Evolutionary conservation across 2,797 vertebrate genomes (phyloP).

Genomic region (Zenarchopterus dispar): DNA sequence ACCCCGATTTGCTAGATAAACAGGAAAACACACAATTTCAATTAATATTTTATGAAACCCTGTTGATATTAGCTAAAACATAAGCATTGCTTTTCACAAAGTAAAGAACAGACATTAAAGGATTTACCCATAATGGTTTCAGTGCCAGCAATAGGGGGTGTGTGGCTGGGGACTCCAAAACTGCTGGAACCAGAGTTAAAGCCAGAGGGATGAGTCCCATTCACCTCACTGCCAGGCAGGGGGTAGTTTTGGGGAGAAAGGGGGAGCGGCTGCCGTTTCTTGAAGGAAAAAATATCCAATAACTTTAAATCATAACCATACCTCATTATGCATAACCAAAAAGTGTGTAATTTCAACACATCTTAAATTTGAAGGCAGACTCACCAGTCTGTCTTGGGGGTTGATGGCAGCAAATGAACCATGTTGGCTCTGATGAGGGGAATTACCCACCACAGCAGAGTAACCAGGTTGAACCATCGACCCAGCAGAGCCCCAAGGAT

Average conservation of each 20-base stretch:
- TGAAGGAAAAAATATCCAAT: constrained; percentile 24
- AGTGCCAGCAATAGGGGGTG: constrained; percentile 87
- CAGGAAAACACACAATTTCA: constrained; percentile 2
- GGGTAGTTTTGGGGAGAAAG: constrained; percentile 89
- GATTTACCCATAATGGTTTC: constrained; percentile 89
- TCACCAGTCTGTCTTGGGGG: constrained; percentile 94
- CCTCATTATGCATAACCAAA: constrained; percentile 19
- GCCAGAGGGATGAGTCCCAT: constrained; percentile 84
- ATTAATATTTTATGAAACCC: constrained; percentile 1
- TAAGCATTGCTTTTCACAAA: not conserved
- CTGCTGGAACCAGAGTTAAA: constrained; percentile 87
- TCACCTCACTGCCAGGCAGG: constrained; percentile 92
- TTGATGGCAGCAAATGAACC: constrained; percentile 88
- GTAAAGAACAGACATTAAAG: constrained; percentile 11
- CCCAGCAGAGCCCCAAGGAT: constrained; percentile 88
- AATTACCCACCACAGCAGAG: constrained; percentile 86
- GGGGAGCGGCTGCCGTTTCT: constrained; percentile 84
- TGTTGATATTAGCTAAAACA: constrained; percentile 5
- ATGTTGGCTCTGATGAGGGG: constrained; percentile 84
- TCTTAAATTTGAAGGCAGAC: constrained; percentile 27
- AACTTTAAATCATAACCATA: constrained; percentile 29
- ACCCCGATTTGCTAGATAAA: constrained; percentile 84
- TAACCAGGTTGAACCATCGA: constrained; percentile 90
- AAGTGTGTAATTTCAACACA: constrained; percentile 16
- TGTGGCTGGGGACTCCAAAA: constrained; percentile 89